Conservation (phyloP, 2,888 invertebrate species). For the Polydesmus complanatus region DNA sequence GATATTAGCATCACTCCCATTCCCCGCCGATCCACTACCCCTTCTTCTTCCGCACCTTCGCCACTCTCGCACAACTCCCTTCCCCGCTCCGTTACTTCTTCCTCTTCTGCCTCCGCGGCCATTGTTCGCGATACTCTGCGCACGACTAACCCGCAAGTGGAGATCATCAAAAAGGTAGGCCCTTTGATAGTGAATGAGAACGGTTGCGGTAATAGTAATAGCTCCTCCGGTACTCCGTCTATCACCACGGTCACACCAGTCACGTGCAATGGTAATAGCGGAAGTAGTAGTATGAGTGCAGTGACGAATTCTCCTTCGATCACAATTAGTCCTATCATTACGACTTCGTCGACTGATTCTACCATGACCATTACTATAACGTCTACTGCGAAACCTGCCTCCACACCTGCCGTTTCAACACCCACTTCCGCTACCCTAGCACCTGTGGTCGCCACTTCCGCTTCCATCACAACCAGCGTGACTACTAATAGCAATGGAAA, state of each 20-base stretch:
- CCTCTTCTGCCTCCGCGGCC: not conserved
- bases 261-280: not conserved
- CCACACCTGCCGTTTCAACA: not conserved
- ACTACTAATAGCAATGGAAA: not conserved
- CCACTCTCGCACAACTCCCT: not conserved
- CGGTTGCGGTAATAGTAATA: not conserved
- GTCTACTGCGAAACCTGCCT: not conserved
- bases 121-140: constrained; percentile 2
- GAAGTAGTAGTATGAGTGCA: no score
- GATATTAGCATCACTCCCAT: constrained; percentile 13
- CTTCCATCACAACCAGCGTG: not conserved
- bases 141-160: constrained; percentile 10
- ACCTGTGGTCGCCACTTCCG: not conserved
- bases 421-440: not conserved
- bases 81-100: not conserved
- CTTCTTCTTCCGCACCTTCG: not conserved
- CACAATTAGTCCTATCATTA: not conserved
- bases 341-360: not conserved
- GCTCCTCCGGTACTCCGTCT: not conserved
- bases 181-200: not conserved
- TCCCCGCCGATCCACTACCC: not conserved
- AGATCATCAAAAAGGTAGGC: constrained; percentile 9
- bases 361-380: not conserved
- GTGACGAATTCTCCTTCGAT: not conserved
- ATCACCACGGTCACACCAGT: not conserved